Evolutionary conservation across 2,888 invertebrate genomes (phyloP).

Genomic region (Hydraecia micacea): DNA sequence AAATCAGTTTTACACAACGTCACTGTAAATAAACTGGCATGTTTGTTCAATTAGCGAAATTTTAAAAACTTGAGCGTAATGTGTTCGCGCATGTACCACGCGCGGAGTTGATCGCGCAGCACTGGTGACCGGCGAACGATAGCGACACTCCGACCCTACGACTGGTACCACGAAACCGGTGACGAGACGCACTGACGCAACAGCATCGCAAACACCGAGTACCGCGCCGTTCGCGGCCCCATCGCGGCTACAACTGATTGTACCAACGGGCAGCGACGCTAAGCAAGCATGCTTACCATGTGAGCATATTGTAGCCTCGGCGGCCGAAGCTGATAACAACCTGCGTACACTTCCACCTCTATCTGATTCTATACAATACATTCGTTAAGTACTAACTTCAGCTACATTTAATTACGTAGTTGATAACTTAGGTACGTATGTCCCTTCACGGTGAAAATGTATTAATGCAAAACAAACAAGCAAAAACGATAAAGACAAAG

Average conservation of each 20-base stretch:
- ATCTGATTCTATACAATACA: conserved; percentile 34
- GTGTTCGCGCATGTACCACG: conserved; percentile 81
- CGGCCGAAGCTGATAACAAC: conserved; percentile 80
- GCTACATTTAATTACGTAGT: conserved; percentile 30
- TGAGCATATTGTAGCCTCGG: conserved; percentile 74
- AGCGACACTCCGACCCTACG: conserved; percentile 86
- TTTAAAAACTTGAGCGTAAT: conserved; percentile 69
- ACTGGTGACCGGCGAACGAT: conserved; percentile 89
- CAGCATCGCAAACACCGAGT: conserved; percentile 66
- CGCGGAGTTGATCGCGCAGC: conserved; percentile 85
- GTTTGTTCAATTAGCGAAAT: conserved; percentile 79
- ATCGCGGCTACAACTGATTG: conserved; percentile 59
- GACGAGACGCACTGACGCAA: conserved; percentile 72
- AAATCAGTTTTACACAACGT: conserved; percentile 83
- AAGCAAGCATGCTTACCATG: conserved; percentile 72
- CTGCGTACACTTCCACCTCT: conserved; percentile 67
- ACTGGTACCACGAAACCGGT: conserved; percentile 81
- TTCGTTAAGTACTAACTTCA: conserved; percentile 42
- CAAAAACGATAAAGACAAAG: not conserved
- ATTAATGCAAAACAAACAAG: not conserved
- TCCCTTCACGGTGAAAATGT: conserved; percentile 24
- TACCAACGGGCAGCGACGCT: conserved; percentile 43
- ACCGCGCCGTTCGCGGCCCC: conserved; percentile 57
- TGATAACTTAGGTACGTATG: conserved; percentile 13
- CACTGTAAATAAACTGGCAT: conserved; percentile 84